Base-by-base conservation (phyloP, 2,888 invertebrate genomes). In the Drosophila pegasa region DNA sequence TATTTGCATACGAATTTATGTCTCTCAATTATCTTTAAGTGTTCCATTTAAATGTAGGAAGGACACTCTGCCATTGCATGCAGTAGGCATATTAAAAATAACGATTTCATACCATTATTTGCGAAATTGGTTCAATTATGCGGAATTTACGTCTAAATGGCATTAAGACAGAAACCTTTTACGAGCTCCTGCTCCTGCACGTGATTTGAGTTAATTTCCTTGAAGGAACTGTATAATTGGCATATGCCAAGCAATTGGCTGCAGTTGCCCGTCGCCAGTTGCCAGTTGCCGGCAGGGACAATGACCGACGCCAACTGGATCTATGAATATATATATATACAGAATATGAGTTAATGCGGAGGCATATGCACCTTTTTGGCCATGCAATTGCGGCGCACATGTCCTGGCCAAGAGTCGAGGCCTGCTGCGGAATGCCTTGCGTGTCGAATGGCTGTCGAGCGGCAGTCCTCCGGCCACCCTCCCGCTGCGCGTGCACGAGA, bases 181-280 rank as follows among this genome's bases (percentile, higher is more conserved):
- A 43, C 38, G 16, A 43, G 38, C 35, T 40, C 12, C n/a, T 50
- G 38, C 35, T 40, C 12, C n/a, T 50, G 6, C 40, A 55, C 31
- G 74, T 81, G 85, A 85, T 82, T 85, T 71, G 38, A 65, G 55
- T 45, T 67, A 69, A 77, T 82, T 82, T 82, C 69, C 80, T 77
- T 80, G 66, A 56, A 82, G 75, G 66, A 73, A 67, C 77, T 83
- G 87, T 70, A 67, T 83, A 87, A 86, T 87, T 87, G 75, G 69
- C 72, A 59, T 57, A 75, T 77, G 72, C 63, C 59, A 35, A 48
- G 57, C 82, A 71, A 82, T 85, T 85, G 67, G 77, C 75, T 75
- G 82, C 79, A 82, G 71, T 83, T 78, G 41, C 62, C 59, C n/a
- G n/a, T n/a, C n/a, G n/a, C n/a, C n/a, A n/a, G n/a, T n/a, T n/a